phyloP scores from a whole-genome alignment of 64 coral and sea anemone genomes.

The Montipora foliosa region DNA sequence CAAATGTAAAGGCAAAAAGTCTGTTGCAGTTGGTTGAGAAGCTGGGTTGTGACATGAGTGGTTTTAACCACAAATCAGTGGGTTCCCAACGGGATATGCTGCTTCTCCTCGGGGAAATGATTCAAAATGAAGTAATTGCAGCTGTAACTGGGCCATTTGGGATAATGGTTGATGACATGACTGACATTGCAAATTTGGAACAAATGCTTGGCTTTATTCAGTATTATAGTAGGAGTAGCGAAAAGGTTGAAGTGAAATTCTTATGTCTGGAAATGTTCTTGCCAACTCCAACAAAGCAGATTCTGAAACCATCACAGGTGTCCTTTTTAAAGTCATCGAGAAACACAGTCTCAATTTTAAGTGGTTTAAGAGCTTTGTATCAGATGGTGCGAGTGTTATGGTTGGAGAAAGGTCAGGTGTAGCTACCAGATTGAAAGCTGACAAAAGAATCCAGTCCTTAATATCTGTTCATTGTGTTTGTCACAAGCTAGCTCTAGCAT shows the following conservation, averaged over 20 bases:
- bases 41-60: too few species aligned
- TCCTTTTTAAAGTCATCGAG: slow-evolving; percentile 15
- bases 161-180: slow-evolving; percentile 9
- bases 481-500: slow-evolving; percentile 24
- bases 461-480: slow-evolving; percentile 10
- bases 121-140: slow-evolving; percentile 15
- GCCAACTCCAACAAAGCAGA: background rate
- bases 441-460: slow-evolving; percentile 14
- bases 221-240: background rate
- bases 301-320: slow-evolving; percentile 13
- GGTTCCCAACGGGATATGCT: background rate
- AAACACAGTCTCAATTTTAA: slow-evolving; percentile 5
- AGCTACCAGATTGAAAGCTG: slow-evolving; percentile 18
- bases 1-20: too few species aligned
- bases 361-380: background rate
- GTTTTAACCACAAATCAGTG: background rate
- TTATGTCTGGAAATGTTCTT: background rate
- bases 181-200: slow-evolving; percentile 15
- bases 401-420: slow-evolving; percentile 6
- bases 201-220: slow-evolving; percentile 3
- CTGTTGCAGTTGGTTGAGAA: too few species aligned
- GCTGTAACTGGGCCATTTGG: slow-evolving; percentile 24
- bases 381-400: background rate
- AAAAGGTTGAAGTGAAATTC: slow-evolving; percentile 19
- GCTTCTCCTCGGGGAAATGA: slow-evolving; percentile 7